Evolutionary conservation across 2,888 invertebrate species (phyloP), one percentile per base, ranked within the genome.

Genomic region (Tetragonisca angustula): DNA sequence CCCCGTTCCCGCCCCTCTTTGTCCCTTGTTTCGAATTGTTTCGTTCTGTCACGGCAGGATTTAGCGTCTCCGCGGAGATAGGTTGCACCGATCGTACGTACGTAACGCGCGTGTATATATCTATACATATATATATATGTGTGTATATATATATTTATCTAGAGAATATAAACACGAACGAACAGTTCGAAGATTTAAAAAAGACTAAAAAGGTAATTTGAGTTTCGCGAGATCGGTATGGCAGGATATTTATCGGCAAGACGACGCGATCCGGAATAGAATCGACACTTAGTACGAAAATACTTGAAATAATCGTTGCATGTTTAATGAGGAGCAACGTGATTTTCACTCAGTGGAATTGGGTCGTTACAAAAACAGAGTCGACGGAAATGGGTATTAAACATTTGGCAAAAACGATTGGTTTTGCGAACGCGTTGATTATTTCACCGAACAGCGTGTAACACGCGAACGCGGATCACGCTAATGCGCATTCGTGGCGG

Each of bases 321-420:
- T 72, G 27, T 69, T 62, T 68, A 61, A 73, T 54, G 59, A 50
- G 43, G n/a, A 27, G n/a, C 62, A 54, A 50, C 56, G 65, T 52
- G 64, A 64, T 70, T 88, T 77, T 72, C 81, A n/a, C 68, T 74
- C 69, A 76, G 61, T 24, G 76, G 54, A 89, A 87, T 79, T 82
- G 68, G 85, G 88, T 87, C 89, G 71, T 54, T 50, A 69, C 80
- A 56, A 74, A 85, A 88, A 83, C 87, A 85, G 88, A 80, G 68
- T 21, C 54, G 77, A 76, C 71, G 73, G 64, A 75, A 87, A 83
- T 85, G 84, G 79, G 69, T 54, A 64, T 76, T 79, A 70, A 69
- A 59, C 32, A 59, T 43, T 70, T 43, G 56, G 76, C 50, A n/a
- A 70, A 76, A 87, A 76, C 69, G 64, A 70, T 36, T 62, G 75